Percentiles rank a stretch among this genome's conserved stretches.
phyloP scores from a whole-genome alignment of 2,797 vertebrate species.

The Rhinichthys osculus region DNA sequence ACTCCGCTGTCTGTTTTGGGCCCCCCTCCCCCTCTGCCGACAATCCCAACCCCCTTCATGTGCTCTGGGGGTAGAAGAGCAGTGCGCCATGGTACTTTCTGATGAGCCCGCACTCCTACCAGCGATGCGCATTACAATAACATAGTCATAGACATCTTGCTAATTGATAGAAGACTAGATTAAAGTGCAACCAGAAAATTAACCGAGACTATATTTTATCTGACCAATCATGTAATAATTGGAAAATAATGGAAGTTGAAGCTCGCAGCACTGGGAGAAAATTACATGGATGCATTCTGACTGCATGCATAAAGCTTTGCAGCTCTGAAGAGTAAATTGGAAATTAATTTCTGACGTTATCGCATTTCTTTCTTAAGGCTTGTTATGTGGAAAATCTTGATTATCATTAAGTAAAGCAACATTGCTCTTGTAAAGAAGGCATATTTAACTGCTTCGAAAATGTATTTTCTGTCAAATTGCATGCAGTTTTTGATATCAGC shows the following conservation, averaged over 20 bases:
- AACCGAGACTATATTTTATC: constrained; percentile 11
- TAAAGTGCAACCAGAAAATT: constrained; percentile 47
- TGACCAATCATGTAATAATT: constrained; percentile 29
- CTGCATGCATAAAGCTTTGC: background rate
- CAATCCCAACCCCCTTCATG: constrained; percentile 63
- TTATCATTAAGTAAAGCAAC: background rate
- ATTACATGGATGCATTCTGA: constrained; percentile 17
- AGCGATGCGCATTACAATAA: constrained; percentile 79
- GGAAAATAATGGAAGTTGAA: constrained; percentile 32
- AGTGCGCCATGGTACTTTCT: constrained; percentile 68
- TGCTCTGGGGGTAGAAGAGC: constrained; percentile 65
- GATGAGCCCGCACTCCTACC: constrained; percentile 73
- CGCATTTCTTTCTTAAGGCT: background rate
- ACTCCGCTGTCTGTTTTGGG: constrained; percentile 58
- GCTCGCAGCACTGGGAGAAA: background rate
- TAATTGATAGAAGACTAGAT: constrained; percentile 16
- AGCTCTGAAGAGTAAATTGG: constrained; percentile 6
- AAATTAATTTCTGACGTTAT: constrained; percentile 18
- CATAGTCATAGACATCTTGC: constrained; percentile 67
- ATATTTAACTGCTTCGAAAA: constrained; percentile 17
- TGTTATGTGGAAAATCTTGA: background rate
- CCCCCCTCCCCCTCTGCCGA: constrained; percentile 61
- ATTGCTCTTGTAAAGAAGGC: constrained; percentile 2
- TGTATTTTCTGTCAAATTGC: constrained; percentile 19
- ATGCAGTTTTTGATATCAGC: constrained; percentile 65